Conservation (phyloP, 2,888 invertebrate genomes). For the Eubasilissa splendida region DNA sequence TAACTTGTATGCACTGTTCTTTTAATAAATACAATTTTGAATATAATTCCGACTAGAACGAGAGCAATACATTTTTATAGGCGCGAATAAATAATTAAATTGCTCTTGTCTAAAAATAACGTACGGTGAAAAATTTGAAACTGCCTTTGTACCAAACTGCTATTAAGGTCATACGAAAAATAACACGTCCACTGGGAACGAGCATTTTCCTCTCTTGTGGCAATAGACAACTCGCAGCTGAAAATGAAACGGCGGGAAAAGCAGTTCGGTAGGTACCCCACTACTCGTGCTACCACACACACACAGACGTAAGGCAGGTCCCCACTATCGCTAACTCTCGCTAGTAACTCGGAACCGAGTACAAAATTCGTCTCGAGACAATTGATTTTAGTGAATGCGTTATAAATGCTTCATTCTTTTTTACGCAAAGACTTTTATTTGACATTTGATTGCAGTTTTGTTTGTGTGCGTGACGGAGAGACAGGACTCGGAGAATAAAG, state of each 20-base stretch:
- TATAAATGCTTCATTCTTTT: too few relatives aligned
- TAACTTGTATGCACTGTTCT: too few relatives aligned
- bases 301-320: neutral
- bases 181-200: conserved; percentile 24
- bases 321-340: neutral
- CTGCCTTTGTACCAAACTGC: neutral
- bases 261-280: conserved; percentile 10
- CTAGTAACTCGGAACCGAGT: too few relatives aligned
- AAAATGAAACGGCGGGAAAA: conserved; percentile 26
- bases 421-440: too few relatives aligned
- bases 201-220: neutral
- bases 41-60: too few relatives aligned
- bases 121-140: neutral
- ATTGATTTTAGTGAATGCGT: neutral
- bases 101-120: too few relatives aligned
- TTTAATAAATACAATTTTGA: too few relatives aligned
- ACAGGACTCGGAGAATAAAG: too few relatives aligned
- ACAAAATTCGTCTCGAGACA: neutral
- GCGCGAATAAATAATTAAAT: too few relatives aligned
- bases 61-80: too few relatives aligned
- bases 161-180: conserved; percentile 15
- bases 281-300: neutral
- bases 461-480: too few relatives aligned
- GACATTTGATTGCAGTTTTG: too few relatives aligned
- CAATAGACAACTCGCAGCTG: conserved; percentile 7